Percentiles rank a stretch among this genome's conserved stretches.
These are phyloP conservation scores for Amblyjoppa proteus DNA, from an alignment of 2,888 invertebrate species.

Conservation along the genomic window DNA sequence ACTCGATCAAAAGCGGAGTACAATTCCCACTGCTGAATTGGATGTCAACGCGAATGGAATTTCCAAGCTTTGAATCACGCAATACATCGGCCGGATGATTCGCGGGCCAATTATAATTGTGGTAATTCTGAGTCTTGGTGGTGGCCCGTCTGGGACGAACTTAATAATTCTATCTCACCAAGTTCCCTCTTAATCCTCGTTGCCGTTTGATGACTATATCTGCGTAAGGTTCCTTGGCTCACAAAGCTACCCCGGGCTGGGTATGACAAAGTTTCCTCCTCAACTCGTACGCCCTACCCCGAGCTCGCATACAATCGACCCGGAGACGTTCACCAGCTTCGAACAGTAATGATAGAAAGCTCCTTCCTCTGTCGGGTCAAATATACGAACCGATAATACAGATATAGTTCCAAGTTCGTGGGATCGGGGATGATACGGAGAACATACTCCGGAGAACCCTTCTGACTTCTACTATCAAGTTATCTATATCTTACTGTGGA, in stretches of 20 bases:
- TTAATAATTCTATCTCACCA: conserved; percentile 5
- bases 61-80: background rate
- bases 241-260: conserved; percentile 18
- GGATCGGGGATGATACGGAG: conserved; percentile 2
- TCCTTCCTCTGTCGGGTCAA: conserved; percentile 10
- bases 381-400: conserved; percentile 4
- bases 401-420: conserved; percentile 6
- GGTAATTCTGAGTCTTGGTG: background rate
- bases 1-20: background rate
- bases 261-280: conserved; percentile 39
- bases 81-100: background rate
- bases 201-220: background rate
- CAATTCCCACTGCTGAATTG: background rate
- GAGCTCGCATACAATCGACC: conserved; percentile 19
- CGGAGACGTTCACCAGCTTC: conserved; percentile 17
- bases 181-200: background rate
- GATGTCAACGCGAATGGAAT: background rate
- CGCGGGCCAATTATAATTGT: background rate
- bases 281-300: conserved; percentile 14
- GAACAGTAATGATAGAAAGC: conserved; percentile 22
- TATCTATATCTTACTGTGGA: background rate
- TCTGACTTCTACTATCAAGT: background rate
- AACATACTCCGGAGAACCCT: background rate
- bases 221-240: background rate
- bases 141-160: background rate